Evolutionary conservation across 2,888 invertebrate genomes (phyloP).

Genomic region (Schrankia costaestrigalis): DNA sequence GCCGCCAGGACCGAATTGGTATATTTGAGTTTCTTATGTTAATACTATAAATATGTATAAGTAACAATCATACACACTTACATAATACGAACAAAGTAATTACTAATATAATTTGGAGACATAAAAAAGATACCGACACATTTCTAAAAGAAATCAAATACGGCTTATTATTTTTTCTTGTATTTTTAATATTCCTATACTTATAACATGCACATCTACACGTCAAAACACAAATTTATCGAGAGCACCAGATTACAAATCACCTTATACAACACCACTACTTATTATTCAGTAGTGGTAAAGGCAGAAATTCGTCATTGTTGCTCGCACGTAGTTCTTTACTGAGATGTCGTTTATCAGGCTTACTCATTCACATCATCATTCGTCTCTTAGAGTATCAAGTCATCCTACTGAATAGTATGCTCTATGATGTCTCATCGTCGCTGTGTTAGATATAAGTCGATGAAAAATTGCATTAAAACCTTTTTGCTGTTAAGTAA

Average conservation of each 20-base stretch:
- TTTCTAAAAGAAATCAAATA: too few relatives aligned
- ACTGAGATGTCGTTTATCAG: conserved; percentile 53
- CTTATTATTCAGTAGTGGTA: conserved; percentile 29
- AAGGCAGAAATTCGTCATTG: conserved; percentile 30
- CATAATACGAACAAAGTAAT: too few relatives aligned
- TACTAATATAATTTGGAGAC: too few relatives aligned
- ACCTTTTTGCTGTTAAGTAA: conserved; percentile 10
- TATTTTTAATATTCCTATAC: too few relatives aligned
- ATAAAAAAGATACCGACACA: too few relatives aligned
- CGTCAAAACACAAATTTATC: too few relatives aligned
- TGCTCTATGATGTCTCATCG: conserved; percentile 13
- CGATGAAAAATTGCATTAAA: conserved; percentile 28
- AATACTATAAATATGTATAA: too few relatives aligned
- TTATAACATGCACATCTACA: too few relatives aligned
- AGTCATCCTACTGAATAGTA: conserved; percentile 42
- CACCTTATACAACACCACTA: conserved; percentile 5
- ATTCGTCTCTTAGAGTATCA: conserved; percentile 46
- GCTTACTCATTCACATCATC: conserved; percentile 54
- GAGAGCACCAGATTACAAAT: conserved; percentile 1
- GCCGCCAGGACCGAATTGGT: too few relatives aligned
- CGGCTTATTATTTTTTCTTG: too few relatives aligned
- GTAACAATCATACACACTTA: too few relatives aligned
- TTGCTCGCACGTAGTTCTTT: conserved; percentile 35
- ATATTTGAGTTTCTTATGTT: too few relatives aligned
- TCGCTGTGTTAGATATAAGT: conserved; percentile 11